These are phyloP conservation scores for Oryzias sinensis DNA, from an alignment of 2,797 vertebrate genomes.

Conservation along the genomic window DNA sequence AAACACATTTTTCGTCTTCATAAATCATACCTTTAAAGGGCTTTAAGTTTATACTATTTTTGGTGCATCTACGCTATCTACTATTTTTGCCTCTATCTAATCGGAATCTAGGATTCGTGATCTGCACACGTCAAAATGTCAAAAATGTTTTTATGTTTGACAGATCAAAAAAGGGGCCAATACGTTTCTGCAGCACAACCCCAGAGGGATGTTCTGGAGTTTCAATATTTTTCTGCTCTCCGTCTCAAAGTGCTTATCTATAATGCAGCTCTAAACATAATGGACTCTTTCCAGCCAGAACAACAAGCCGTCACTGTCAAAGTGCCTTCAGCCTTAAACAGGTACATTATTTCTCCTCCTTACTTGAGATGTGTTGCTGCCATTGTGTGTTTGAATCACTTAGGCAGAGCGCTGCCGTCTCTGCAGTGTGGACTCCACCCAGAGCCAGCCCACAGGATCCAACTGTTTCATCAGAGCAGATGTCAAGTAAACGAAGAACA, in stretches of 20 bases:
- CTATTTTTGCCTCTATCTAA: too few relatives aligned
- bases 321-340: not conserved
- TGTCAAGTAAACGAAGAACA: not conserved
- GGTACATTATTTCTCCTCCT: not conserved
- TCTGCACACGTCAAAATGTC: too few relatives aligned
- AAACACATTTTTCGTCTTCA: too few relatives aligned
- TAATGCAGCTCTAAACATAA: not conserved
- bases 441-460: not conserved
- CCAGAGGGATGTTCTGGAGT: too few relatives aligned
- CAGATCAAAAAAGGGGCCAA: too few relatives aligned
- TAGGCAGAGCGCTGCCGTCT: not conserved
- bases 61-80: too few relatives aligned
- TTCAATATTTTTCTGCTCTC: too few relatives aligned
- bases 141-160: too few relatives aligned
- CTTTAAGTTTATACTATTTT: too few relatives aligned
- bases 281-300: not conserved
- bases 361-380: not conserved
- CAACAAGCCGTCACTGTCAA: not conserved
- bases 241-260: not conserved
- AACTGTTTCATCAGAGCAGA: not conserved
- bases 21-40: too few relatives aligned
- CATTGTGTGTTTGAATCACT: slow-evolving; percentile 8
- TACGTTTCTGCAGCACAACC: too few relatives aligned
- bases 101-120: too few relatives aligned
- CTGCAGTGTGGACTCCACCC: not conserved